Evolutionary conservation across 2,888 invertebrate genomes (phyloP), one percentile per base, ranked within the genome.

Genomic region (Drosophila subquinaria): DNA sequence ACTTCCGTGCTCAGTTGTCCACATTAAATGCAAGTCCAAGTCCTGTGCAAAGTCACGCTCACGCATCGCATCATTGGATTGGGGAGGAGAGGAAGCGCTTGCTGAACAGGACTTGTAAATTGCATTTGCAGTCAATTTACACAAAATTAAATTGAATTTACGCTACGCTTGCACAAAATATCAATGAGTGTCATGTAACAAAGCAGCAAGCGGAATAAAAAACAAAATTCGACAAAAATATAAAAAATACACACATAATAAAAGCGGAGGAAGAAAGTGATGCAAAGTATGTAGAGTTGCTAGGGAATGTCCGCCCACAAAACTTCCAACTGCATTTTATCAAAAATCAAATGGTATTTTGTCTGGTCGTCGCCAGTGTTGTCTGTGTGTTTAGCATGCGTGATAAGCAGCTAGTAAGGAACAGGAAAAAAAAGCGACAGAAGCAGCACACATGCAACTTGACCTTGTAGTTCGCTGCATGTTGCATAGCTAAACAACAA

Each of bases 81-180:
- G 23, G n/a, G 17, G 20, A 27, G 27, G 15, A 13, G 27, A 11
- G 23, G 3, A 23, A 20, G 23, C 4, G 1, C 59, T 64, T 74
- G 68, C 69, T 70, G 68, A 56, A 70, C 69, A 71, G 68, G 72
- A 75, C 73, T 83, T 76, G 71, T 72, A 82, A 85, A 87, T 84
- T 87, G 84, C 84, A 85, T 87, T 85, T 84, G 80, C 82, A 86
- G 81, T 80, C 84, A 85, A 86, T 86, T 86, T 86, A 83, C 76
- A 83, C 82, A 87, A 80, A 84, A 80, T 87, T 84, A 87, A 85
- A 85, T 85, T 87, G 84, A 85, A 87, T 85, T 85, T 85, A 82
- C 84, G 80, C 83, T 79, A 27, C 27, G 80, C 83, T 79, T 82
- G 79, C 27, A 27, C 27, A 27, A 27, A 27, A 27, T 27, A 27